A percentile compares a stretch with the other conserved stretches of the same genome.
These are phyloP conservation scores for Takifugu rubripes DNA, from an alignment of 2,797 vertebrate genomes.

Conservation along the genomic window DNA sequence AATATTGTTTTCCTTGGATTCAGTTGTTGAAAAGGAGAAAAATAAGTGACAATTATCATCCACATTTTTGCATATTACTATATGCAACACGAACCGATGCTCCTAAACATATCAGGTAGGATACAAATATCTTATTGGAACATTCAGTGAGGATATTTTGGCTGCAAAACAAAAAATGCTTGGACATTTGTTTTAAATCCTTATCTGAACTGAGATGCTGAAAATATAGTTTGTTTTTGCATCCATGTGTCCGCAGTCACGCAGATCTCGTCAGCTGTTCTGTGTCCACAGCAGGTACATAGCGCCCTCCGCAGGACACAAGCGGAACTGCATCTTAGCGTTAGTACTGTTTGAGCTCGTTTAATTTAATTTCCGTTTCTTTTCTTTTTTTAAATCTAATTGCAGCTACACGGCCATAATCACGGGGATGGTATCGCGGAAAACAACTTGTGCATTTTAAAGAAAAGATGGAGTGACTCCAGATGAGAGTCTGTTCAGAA, in stretches of 20 bases:
- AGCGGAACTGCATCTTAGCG: slow-evolving; percentile 30
- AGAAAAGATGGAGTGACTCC: neutral
- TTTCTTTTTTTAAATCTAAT: neutral
- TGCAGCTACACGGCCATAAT: neutral
- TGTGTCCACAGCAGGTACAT: slow-evolving; percentile 39
- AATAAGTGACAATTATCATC: neutral
- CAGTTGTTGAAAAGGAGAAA: no score
- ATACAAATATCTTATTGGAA: neutral
- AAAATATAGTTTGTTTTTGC: no score
- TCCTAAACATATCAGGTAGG: neutral
- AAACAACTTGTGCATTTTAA: neutral
- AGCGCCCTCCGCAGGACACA: slow-evolving; percentile 68
- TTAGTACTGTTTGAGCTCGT: slow-evolving; percentile 4
- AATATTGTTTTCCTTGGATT: no score
- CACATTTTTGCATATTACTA: neutral
- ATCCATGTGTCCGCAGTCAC: slow-evolving; percentile 2
- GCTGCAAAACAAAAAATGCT: no score
- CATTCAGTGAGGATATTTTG: neutral
- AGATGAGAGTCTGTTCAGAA: slow-evolving; percentile 11
- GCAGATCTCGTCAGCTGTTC: slow-evolving; percentile 13
- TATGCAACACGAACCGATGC: neutral
- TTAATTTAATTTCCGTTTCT: neutral
- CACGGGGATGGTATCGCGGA: neutral
- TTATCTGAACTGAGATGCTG: no score
- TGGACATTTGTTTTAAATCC: no score